Evolutionary conservation across 92 coral and sea anemone species (phyloP).

Genomic region (Palythoa grandiflora): DNA sequence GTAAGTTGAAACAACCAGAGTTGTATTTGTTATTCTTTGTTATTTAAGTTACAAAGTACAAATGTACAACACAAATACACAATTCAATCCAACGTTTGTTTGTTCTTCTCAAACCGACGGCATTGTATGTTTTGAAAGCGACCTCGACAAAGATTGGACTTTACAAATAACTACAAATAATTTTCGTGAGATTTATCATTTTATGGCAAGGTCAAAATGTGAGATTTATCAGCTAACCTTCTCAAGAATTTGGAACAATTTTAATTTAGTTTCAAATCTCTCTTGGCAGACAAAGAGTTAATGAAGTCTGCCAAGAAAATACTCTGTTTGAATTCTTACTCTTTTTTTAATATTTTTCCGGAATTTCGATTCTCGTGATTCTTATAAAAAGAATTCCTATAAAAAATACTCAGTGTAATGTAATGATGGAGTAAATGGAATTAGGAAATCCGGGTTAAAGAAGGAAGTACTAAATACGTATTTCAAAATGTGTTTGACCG

Average conservation of each 20-base stretch:
- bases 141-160: background rate
- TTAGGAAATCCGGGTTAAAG: no score
- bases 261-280: background rate
- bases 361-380: background rate
- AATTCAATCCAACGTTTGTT: background rate
- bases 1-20: no score
- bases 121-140: no score
- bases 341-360: background rate
- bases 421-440: no score
- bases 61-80: no score
- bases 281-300: slow-evolving; percentile 2
- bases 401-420: no score
- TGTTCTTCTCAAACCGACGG: background rate
- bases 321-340: background rate
- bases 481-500: no score
- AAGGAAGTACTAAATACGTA: no score
- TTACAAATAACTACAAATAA: background rate
- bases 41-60: no score
- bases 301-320: background rate
- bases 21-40: no score
- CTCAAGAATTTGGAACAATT: background rate
- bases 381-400: no score
- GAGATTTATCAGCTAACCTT: background rate
- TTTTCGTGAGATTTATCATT: background rate
- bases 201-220: background rate